phyloP scores from a whole-genome alignment of 2,888 invertebrate genomes.

The Amiota minor region DNA sequence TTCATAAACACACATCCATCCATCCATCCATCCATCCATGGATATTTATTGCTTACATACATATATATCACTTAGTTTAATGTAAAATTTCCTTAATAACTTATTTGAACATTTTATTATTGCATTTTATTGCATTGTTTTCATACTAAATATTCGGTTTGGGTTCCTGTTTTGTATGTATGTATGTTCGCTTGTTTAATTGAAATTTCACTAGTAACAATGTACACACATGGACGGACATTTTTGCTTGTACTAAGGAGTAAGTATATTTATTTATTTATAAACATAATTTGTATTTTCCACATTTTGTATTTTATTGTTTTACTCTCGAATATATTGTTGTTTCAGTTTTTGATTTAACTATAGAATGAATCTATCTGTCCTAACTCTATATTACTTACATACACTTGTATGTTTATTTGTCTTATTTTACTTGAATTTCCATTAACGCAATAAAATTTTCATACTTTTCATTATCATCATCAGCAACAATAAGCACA shows the following conservation, averaged over 20 bases:
- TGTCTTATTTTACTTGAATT: slow-evolving; percentile 33
- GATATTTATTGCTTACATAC: slow-evolving; percentile 13
- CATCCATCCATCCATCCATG: background rate
- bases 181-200: slow-evolving; percentile 42
- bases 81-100: slow-evolving; percentile 55
- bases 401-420: too few relatives aligned
- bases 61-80: slow-evolving; percentile 29
- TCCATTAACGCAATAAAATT: too few relatives aligned
- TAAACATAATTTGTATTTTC: slow-evolving; percentile 30
- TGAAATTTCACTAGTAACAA: slow-evolving; percentile 57
- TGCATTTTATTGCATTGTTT: slow-evolving; percentile 13
- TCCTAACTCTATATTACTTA: slow-evolving; percentile 24
- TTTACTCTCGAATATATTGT: slow-evolving; percentile 43
- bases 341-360: background rate
- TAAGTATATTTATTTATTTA: background rate
- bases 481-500: too few relatives aligned
- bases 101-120: slow-evolving; percentile 53
- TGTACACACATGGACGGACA: too few relatives aligned
- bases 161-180: background rate
- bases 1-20: slow-evolving; percentile 26
- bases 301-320: slow-evolving; percentile 48
- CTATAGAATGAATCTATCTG: too few relatives aligned
- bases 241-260: too few relatives aligned
- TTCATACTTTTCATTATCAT: slow-evolving; percentile 25
- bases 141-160: too few relatives aligned